Base-by-base conservation (phyloP, 2,797 vertebrate genomes). In the Phrynocephalus vlangalii region DNA sequence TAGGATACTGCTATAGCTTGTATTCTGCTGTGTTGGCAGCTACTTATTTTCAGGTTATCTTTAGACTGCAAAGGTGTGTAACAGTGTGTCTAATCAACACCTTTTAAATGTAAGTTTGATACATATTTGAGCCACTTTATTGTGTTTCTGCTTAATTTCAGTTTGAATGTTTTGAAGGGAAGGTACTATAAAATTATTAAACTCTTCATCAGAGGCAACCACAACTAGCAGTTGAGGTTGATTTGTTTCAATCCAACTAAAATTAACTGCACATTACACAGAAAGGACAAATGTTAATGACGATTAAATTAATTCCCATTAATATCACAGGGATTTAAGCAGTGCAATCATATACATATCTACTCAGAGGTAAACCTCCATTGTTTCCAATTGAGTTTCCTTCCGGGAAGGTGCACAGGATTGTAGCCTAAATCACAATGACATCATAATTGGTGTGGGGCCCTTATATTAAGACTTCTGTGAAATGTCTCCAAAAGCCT, bases 211-310 rank as follows among this genome's bases (percentile, higher is more conserved):
- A 68, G 26, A 26, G 44, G 75, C 13, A 33, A 33, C 22, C 5
- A 26, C 9, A 66, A 26, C 28, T 38, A 83, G 8, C 15, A 6
- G 22, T 68, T 78, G 60, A 80, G 75, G n/a, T 60, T 60, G n/a
- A 60, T 84, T 20, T 18, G 48, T 4, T 60, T 24, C 38, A 11
- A 52, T 38, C 28, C 50, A 56, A 50, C 9, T 48, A 48, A 63
- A 71, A 48, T 68, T 77, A 87, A 48, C 71, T 88, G 26, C 52
- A 68, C 56, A 9, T 88, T 13, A 71, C 71, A 60, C 38, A 79
- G 67, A 15, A 84, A n/a, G 48, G 75, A 50, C 6, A 26, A 52
- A 72, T 38, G n/a, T 26, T 87, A 79, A 5, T 80, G 11, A 71
- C 28, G 33, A 10, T 15, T 83, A 83, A 83, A 28, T 86, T 72